Evolutionary conservation across 2,113 vertebrate genomes (phyloP).

Genomic region (Nycticryphes semicollaris): DNA sequence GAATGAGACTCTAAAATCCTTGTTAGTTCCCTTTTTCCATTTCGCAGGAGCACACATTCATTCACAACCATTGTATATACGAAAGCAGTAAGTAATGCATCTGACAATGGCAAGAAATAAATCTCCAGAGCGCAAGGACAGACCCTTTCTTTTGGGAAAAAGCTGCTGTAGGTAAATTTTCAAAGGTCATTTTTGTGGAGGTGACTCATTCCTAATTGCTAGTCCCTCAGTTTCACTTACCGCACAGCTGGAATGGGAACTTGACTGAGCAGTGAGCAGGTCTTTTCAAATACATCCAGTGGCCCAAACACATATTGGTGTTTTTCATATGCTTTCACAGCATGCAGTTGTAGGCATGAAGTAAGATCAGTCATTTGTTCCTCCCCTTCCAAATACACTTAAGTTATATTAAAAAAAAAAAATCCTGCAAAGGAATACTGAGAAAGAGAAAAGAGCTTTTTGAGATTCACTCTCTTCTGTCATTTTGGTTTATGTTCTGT

Average conservation of each 20-base stretch:
- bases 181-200: not conserved
- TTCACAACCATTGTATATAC: not conserved
- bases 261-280: not conserved
- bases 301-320: not conserved
- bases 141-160: not conserved
- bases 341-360: not conserved
- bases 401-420: not conserved
- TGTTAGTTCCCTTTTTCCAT: not conserved
- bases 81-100: not conserved
- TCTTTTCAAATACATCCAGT: not conserved
- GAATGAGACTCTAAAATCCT: not conserved
- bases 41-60: not conserved
- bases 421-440: not conserved
- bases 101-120: not conserved
- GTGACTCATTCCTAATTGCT: not conserved
- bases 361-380: not conserved
- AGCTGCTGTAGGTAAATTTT: not conserved
- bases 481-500: not conserved
- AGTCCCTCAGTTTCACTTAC: not conserved
- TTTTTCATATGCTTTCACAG: not conserved
- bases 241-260: not conserved
- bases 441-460: not conserved
- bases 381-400: not conserved
- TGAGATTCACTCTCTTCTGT: not conserved
- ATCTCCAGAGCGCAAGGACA: not conserved